A percentile compares a stretch with the other conserved stretches of the same genome.
Conservation (phyloP, 2,113 vertebrate species). For the Notechis scutatus region DNA sequence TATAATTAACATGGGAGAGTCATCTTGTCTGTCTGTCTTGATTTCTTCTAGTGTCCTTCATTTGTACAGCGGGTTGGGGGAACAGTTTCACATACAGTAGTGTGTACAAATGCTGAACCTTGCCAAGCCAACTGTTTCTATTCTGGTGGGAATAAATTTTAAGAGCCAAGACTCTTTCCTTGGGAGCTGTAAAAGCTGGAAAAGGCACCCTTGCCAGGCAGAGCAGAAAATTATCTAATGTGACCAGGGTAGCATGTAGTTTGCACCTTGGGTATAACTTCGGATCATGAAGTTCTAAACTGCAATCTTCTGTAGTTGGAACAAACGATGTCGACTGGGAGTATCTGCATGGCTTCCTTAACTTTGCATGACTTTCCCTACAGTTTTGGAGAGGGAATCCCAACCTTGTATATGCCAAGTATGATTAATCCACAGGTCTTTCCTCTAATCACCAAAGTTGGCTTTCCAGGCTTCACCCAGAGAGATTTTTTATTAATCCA, state of each 20-base stretch:
- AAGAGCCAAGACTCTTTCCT: constrained; percentile 17
- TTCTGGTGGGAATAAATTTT: constrained; percentile 56
- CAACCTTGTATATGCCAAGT: neutral
- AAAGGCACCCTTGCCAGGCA: fast-evolving
- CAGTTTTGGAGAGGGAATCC: neutral
- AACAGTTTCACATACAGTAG: constrained; percentile 53
- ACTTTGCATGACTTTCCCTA: neutral
- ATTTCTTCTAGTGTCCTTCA: constrained; percentile 55
- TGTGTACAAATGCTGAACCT: constrained; percentile 38
- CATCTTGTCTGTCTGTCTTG: constrained; percentile 60
- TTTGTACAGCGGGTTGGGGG: constrained; percentile 57
- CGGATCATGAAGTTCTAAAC: neutral
- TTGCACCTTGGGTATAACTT: neutral
- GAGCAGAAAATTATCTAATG: neutral
- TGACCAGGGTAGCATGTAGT: neutral
- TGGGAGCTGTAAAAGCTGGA: neutral
- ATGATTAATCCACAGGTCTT: neutral
- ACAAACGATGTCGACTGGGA: neutral
- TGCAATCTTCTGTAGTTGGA: neutral
- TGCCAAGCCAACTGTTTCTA: constrained; percentile 53
- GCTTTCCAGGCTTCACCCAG: neutral
- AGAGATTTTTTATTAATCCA: neutral
- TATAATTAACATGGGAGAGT: constrained; percentile 69
- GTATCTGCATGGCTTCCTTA: neutral
- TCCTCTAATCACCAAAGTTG: no score